Base-by-base conservation (phyloP, 2,888 invertebrate genomes). In the Pristionchus arcanus region DNA sequence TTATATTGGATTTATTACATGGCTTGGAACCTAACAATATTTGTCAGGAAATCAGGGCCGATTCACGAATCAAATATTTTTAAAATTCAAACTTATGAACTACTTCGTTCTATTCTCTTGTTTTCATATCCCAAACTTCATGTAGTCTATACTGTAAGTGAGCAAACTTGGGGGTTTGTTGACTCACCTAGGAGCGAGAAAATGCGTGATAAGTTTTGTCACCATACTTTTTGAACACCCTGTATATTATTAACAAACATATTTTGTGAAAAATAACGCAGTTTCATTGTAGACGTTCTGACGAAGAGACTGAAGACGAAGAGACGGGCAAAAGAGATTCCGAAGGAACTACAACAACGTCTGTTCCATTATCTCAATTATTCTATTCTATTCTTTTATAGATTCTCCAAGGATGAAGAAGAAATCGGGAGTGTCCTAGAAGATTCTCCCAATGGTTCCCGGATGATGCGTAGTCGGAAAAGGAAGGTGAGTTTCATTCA, bases 301-400 rank as follows among this genome's bases (percentile, higher is more conserved):
- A 90, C 28, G 90, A 90, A 42, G 90, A 77, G 34, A 88, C 90
- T 11, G 91, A 91, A 85, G 91, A 91, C 87, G 81, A 90, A 9
- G 77, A 89, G 21, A 68, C 84, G 4, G 49, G 28, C 11, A 34
- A 63, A 49, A n/a, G n/a, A 21, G 84, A 68, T 28, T n/a, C 31
- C 21, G n/a, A 34, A 63, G 25, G 16, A 25, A 28, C 74, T 74
- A 21, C 28, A 81, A 15, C 31, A 4, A 66, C 25, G 77, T 74
- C 7, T 42, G 42, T 28, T 49, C 19, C 42, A 63, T 7, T 2
- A 15, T 37, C 53, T 28, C 66, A 53, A 3, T 16, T 28, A 2
- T 16, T 16, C 2, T 34, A 21, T 66, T 2, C 28, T 49, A 49
- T 49, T 49, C 5, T 66, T 66, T 66, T 28, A 28, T 25, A 63